Evolutionary conservation across 2,888 invertebrate species (phyloP), one percentile per base, ranked within the genome.

Genomic region (Calameuta pallipes): DNA sequence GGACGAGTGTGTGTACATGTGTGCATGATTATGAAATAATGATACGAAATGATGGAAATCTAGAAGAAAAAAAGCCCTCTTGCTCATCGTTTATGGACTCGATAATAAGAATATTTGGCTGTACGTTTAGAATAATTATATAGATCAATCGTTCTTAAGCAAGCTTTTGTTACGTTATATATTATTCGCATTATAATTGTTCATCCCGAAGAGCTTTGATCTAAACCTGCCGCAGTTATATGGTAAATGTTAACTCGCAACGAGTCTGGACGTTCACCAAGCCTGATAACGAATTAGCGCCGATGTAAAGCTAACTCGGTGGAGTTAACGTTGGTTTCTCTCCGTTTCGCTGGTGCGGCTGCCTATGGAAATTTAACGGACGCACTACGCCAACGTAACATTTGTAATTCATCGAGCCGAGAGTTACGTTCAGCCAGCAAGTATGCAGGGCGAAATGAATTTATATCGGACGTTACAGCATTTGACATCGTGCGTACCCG

Each of bases 331-430:
- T 75, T 79, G 75, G 81, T 78, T 78, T 76, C 78, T 69, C 41
- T 15, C 69, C 13, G 35, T 76, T 79, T 76, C 74, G 70, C 56
- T 74, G 78, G 73, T 76, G 77, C 74, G 78, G 81, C 82, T 83
- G 83, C 80, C 84, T 84, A 86, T 86, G 86, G 86, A 86, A 85
- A 86, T 86, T 86, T 85, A 83, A 86, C 83, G 81, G 56, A 76
- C 79, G 84, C 83, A 83, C 85, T 86, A 86, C 81, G 80, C 82
- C 79, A 80, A 80, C 82, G 80, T 83, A 83, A 85, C 85, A 86
- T 87, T 84, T 84, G 86, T 85, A 86, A 87, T 87, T 86, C 86
- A 87, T 87, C 83, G 85, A 79, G 76, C 80, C 82, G 76, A 82
- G 81, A 35, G 12, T 35, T 71, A 34, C 71, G 31, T 35, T 71